Evolutionary conservation across 2,797 vertebrate species (phyloP).

Genomic region (Pseudochirops corinnae): DNA sequence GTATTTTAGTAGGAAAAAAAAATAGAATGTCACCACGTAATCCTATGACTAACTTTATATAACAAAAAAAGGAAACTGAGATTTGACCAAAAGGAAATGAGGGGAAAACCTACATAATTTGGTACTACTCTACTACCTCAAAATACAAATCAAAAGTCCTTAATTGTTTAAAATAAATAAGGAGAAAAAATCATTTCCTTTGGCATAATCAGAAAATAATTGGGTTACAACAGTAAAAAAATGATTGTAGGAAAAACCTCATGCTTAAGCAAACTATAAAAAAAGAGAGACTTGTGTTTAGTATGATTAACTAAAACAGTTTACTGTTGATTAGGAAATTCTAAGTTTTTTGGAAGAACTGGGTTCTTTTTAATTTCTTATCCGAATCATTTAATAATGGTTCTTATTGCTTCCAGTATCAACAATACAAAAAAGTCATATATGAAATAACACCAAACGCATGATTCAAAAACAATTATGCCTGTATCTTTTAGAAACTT

Average conservation of each 20-base stretch:
- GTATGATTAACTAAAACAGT: conserved; percentile 76
- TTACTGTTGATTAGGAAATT: conserved; percentile 60
- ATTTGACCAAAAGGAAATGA: conserved; percentile 69
- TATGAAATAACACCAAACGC: conserved; percentile 71
- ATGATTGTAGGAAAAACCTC: conserved; percentile 74
- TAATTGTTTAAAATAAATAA: conserved; percentile 83
- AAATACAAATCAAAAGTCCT: conserved; percentile 77
- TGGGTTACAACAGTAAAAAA: conserved; percentile 79
- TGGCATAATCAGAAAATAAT: conserved; percentile 86
- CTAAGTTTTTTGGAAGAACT: conserved; percentile 71
- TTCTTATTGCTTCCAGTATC: conserved; percentile 78
- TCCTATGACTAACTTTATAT: conserved; percentile 50
- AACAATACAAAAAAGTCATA: conserved; percentile 80
- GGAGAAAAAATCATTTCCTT: conserved; percentile 86
- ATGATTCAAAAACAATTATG: conserved; percentile 75
- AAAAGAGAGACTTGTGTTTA: conserved; percentile 78
- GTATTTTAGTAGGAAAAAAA: conserved; percentile 72
- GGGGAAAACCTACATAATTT: conserved; percentile 70
- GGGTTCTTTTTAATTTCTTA: conserved; percentile 60
- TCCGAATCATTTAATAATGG: conserved; percentile 75
- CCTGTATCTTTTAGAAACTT: conserved; percentile 66
- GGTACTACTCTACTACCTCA: conserved; percentile 74
- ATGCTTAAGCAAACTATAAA: conserved; percentile 75
- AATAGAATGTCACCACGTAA: conserved; percentile 11
- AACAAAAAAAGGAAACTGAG: conserved; percentile 79